Conservation (phyloP, 2,888 invertebrate genomes). For the Rhorus exstirpatorius region DNA sequence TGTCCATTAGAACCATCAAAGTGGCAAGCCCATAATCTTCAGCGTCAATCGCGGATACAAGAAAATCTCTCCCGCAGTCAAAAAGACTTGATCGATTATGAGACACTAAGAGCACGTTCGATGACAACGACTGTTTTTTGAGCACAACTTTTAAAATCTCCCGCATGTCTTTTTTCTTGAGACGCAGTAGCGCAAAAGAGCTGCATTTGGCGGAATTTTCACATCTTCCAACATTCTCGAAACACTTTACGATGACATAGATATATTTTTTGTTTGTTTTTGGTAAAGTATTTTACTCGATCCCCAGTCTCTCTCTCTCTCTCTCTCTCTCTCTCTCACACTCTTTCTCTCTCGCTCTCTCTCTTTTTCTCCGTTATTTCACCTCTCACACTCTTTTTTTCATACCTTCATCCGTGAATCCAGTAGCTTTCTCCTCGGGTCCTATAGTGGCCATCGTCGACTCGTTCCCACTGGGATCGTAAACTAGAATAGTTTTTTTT, state of each 20-base stretch:
- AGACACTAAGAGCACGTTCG: too few relatives aligned
- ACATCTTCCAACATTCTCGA: background rate
- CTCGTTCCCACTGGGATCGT: slow-evolving; percentile 41
- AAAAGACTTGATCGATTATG: too few relatives aligned
- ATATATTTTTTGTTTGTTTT: slow-evolving; percentile 6
- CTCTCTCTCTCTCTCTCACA: too few relatives aligned
- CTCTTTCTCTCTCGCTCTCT: too few relatives aligned
- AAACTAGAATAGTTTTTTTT: slow-evolving; percentile 39
- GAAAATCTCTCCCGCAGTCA: too few relatives aligned
- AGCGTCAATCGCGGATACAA: too few relatives aligned
- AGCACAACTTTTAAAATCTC: background rate
- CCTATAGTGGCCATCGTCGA: background rate
- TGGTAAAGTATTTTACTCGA: background rate
- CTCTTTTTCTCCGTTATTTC: slow-evolving; percentile 4
- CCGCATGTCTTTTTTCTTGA: background rate
- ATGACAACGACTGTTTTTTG: too few relatives aligned
- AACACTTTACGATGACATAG: background rate
- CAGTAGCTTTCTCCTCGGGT: background rate
- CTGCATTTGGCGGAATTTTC: background rate
- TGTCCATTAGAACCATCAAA: too few relatives aligned
- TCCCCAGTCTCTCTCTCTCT: background rate
- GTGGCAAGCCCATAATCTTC: too few relatives aligned
- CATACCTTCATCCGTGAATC: background rate
- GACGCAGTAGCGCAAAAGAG: background rate
- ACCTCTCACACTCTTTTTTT: background rate